Evolutionary conservation across 2,888 invertebrate species (phyloP).

Genomic region (Synergus umbraculus): DNA sequence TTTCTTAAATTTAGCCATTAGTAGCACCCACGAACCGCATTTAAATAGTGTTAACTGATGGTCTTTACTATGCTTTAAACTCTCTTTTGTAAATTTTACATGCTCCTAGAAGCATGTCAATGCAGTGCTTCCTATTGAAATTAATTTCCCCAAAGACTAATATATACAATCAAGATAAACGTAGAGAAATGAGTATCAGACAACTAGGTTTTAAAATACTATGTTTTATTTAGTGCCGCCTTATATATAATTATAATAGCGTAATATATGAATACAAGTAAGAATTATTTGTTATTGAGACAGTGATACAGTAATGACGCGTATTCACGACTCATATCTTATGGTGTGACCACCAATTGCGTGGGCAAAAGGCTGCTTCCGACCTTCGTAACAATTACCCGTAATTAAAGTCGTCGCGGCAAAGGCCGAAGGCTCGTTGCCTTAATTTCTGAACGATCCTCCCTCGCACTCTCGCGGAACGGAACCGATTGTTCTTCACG

Average conservation of each 20-base stretch:
- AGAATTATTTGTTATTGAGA: neutral
- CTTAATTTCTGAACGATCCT: constrained; percentile 65
- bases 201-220: neutral
- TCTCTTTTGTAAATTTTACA: neutral
- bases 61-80: neutral
- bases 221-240: no score
- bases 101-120: neutral
- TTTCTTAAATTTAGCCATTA: no score
- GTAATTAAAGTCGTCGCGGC: constrained; percentile 72
- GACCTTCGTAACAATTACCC: constrained; percentile 75
- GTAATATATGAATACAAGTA: neutral
- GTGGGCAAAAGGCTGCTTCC: constrained; percentile 71
- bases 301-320: neutral
- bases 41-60: neutral
- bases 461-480: constrained; percentile 55
- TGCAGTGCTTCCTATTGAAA: neutral
- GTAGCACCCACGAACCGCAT: neutral
- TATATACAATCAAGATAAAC: neutral
- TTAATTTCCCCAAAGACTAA: neutral
- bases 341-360: constrained; percentile 70
- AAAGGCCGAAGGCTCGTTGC: constrained; percentile 68
- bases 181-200: neutral
- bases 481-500: constrained; percentile 42
- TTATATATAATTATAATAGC: neutral
- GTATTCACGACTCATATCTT: constrained; percentile 47